Conservation (phyloP, 2,113 vertebrate genomes). For the Sinocyclocheilus anshuiensis region DNA sequence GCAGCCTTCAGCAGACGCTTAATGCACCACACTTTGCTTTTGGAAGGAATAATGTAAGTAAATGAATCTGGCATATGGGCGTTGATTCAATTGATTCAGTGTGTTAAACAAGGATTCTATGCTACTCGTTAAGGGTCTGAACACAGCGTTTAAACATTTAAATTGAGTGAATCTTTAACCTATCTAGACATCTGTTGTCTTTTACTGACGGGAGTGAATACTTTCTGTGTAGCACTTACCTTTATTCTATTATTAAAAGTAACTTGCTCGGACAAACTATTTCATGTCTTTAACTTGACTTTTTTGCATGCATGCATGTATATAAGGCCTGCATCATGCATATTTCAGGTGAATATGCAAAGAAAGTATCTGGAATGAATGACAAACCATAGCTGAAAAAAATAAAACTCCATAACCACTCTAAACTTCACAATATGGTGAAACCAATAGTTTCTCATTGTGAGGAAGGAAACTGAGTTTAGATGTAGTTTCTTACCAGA, state of each 20-base stretch:
- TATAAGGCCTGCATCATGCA: no score
- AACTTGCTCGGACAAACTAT: neutral
- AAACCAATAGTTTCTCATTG: neutral
- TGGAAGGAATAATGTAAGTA: conserved; percentile 44
- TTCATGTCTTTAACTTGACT: neutral
- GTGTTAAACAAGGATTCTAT: conserved; percentile 47
- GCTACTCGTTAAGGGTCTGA: conserved; percentile 11
- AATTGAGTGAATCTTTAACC: conserved; percentile 15
- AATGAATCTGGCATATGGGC: conserved; percentile 46
- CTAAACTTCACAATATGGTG: neutral
- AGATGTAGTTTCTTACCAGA: conserved; percentile 50
- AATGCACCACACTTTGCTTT: conserved; percentile 44
- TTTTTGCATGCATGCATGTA: neutral
- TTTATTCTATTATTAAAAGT: neutral
- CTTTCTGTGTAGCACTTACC: neutral
- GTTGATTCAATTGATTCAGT: conserved; percentile 37
- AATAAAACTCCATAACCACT: neutral
- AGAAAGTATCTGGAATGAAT: neutral
- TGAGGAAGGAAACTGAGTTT: neutral
- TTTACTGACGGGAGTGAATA: neutral
- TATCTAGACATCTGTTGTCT: conserved; percentile 1
- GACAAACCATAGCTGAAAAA: neutral
- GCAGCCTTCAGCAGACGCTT: conserved; percentile 34
- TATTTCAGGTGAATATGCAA: no score
- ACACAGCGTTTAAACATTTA: neutral